Evolutionary conservation across 2,797 vertebrate genomes (phyloP).

Genomic region (Stomatorhinus walkeri): DNA sequence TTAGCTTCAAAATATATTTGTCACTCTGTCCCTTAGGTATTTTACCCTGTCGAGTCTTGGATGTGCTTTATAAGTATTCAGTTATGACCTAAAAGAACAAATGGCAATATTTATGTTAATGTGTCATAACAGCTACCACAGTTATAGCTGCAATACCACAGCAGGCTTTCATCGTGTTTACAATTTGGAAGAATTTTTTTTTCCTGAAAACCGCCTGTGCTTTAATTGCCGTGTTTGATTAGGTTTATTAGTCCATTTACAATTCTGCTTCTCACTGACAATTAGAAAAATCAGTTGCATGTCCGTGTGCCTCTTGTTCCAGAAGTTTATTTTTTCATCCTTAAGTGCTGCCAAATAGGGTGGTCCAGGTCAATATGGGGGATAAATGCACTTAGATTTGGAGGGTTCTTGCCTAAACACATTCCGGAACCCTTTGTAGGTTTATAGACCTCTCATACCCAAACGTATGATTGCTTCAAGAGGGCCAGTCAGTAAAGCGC

Average conservation of each 20-base stretch:
- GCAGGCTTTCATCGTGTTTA: not conserved
- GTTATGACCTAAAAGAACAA: not conserved
- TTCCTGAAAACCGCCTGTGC: not conserved
- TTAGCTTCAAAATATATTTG: slow-evolving; percentile 5
- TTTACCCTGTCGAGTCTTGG: not conserved
- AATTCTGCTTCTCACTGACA: not conserved
- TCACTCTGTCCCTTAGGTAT: not conserved
- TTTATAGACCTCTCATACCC: not conserved
- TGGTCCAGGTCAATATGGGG: not conserved
- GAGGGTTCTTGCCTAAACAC: not conserved
- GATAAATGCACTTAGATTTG: not conserved
- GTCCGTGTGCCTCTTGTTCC: not conserved
- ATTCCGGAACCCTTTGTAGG: not conserved
- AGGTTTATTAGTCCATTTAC: not conserved
- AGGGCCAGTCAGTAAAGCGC: not conserved
- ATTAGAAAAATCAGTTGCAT: not conserved
- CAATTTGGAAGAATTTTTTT: not conserved
- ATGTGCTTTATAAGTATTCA: not conserved
- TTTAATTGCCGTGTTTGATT: not conserved
- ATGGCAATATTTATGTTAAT: not conserved
- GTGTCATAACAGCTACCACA: not conserved
- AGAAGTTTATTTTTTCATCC: not conserved
- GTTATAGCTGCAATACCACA: not conserved
- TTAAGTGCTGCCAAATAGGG: not conserved
- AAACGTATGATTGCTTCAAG: not conserved